Conservation (phyloP, 2,113 vertebrate genomes). For the Toxotes chatareus region DNA sequence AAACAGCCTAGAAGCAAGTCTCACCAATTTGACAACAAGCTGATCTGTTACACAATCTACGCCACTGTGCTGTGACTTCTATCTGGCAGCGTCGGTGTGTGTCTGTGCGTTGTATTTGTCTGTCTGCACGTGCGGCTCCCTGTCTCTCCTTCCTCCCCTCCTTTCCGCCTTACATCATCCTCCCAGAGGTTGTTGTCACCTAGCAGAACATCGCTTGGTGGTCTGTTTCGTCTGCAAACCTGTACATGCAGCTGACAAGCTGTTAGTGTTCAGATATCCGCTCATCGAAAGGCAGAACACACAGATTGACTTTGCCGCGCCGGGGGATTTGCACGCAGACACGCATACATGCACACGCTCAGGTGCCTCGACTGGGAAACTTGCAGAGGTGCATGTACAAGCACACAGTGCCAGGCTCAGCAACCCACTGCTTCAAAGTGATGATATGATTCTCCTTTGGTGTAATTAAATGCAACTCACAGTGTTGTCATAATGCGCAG, state of each 20-base stretch:
- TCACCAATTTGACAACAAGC: slow-evolving; percentile 48
- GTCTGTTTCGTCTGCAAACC: slow-evolving; percentile 50
- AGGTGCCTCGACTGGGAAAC: neutral
- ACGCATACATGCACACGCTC: neutral
- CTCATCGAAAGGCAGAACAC: slow-evolving; percentile 54
- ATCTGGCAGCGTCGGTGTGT: slow-evolving; percentile 12
- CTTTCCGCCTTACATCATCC: slow-evolving; percentile 50
- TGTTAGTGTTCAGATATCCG: slow-evolving; percentile 47
- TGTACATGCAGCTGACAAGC: slow-evolving; percentile 53
- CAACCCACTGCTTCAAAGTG: slow-evolving; percentile 23
- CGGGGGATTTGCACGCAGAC: neutral
- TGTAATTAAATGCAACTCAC: slow-evolving; percentile 45
- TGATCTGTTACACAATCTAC: slow-evolving; percentile 57
- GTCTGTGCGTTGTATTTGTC: slow-evolving; percentile 1
- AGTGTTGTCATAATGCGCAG: neutral
- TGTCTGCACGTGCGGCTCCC: slow-evolving; percentile 8
- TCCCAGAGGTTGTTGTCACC: slow-evolving; percentile 66
- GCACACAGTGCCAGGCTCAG: no score
- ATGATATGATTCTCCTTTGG: slow-evolving; percentile 17
- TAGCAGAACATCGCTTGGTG: slow-evolving; percentile 39
- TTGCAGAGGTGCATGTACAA: neutral
- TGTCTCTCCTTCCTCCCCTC: neutral
- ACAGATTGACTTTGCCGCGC: slow-evolving; percentile 25
- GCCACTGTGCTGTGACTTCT: slow-evolving; percentile 23
- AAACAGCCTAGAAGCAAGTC: slow-evolving; percentile 34